Conservation (phyloP, 2,113 vertebrate species). For the Thymallus thymallus region DNA sequence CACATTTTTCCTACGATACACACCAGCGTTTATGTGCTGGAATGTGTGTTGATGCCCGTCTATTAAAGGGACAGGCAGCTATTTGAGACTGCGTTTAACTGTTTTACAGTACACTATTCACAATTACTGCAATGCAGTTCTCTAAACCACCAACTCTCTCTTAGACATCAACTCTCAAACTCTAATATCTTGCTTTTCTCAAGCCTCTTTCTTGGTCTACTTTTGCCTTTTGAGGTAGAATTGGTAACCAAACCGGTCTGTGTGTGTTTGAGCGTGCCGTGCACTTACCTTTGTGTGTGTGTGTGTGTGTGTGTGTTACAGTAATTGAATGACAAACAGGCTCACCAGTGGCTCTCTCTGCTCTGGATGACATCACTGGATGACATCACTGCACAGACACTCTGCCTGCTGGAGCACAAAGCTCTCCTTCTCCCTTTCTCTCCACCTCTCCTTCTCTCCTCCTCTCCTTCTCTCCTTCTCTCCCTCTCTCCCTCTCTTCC, state of each 20-base stretch:
- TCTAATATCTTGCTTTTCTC: background rate
- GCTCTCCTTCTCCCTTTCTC: constrained; percentile 33
- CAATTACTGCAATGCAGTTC: background rate
- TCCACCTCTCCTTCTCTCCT: background rate
- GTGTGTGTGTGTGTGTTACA: background rate
- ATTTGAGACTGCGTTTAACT: no score
- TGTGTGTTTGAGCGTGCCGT: background rate
- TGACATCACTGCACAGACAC: constrained; percentile 32
- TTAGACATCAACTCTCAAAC: background rate
- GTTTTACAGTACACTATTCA: background rate
- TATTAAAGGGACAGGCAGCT: no score
- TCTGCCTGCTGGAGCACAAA: constrained; percentile 29
- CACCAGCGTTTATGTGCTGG: no score
- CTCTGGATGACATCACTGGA: constrained; percentile 7
- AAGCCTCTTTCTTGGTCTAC: background rate
- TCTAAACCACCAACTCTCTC: no score
- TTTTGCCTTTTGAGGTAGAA: background rate
- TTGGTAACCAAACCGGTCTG: background rate
- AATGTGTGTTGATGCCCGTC: no score
- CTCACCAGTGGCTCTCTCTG: background rate
- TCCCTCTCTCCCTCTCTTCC: background rate
- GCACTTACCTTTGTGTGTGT: background rate
- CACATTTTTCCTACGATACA: no score
- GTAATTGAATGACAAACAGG: constrained; percentile 19
- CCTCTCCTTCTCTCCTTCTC: background rate